Evolutionary conservation across 1,140 invertebrate genomes (phyloP).

Genomic region (Meloidogyne floridensis): DNA sequence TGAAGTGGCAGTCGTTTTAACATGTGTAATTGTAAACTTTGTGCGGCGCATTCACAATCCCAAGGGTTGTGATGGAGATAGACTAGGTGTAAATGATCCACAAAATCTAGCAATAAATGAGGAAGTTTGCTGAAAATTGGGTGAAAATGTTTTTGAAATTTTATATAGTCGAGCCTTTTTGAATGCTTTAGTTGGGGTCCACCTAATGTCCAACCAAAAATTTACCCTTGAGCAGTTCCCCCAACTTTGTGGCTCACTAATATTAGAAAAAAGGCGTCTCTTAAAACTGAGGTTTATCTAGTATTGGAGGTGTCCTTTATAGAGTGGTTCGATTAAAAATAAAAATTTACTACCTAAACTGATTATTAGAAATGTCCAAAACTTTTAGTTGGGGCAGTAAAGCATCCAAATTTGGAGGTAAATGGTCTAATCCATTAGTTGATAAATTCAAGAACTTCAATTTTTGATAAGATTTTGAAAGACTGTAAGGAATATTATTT

Average conservation of each 20-base stretch:
- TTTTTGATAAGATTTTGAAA: conserved; percentile 43
- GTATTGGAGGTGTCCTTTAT: too few relatives aligned
- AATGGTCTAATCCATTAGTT: conserved; percentile 33
- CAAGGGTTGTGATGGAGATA: conserved; percentile 54
- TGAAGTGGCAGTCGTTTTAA: conserved; percentile 38
- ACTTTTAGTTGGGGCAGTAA: conserved; percentile 38
- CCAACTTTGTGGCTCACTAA: too few relatives aligned
- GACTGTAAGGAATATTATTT: conserved; percentile 44
- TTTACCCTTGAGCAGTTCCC: too few relatives aligned
- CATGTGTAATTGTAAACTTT: conserved; percentile 56
- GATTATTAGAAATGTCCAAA: conserved; percentile 54
- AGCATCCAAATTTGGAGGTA: conserved; percentile 38
- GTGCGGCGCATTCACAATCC: conserved; percentile 59
- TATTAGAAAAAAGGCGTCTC: too few relatives aligned
- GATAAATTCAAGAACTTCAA: conserved; percentile 51
- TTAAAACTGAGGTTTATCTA: too few relatives aligned
- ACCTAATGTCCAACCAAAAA: too few relatives aligned
- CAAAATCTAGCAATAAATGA: conserved; percentile 24
- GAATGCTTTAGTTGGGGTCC: too few relatives aligned
- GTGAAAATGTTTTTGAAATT: background rate
- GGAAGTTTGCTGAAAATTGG: conserved; percentile 26
- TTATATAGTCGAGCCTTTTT: too few relatives aligned
- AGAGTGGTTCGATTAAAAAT: background rate
- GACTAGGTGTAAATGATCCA: conserved; percentile 26
- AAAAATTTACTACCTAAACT: conserved; percentile 45